Base-by-base conservation (phyloP, 2,113 vertebrate genomes). In the Dipodomys spectabilis region DNA sequence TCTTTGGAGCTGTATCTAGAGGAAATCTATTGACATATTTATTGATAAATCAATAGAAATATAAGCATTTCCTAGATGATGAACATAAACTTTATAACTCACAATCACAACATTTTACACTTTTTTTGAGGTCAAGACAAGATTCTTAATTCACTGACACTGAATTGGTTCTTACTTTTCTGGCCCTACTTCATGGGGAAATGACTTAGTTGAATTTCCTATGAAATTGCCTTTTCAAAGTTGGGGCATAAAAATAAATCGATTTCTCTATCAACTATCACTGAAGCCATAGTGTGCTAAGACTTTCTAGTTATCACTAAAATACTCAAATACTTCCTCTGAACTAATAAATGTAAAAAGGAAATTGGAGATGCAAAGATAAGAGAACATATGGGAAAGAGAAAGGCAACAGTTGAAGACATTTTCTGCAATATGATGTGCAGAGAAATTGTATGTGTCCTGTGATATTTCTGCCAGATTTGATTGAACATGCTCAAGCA, bases 401-500 rank as follows among this genome's bases (percentile, higher is more conserved):
- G 23, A 74, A 20, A 35, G 19, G 32, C 44, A 11, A 62, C 57
- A 79, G 32, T 2, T 5, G 18, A 72, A 35, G 3, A 44, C 27
- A 23, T 12, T 88, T 93, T 86, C 27, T 64, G 1, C n/a, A 74
- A 9, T 39, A 2, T 28, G 8, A 35, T 7, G 0, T 20, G 1
- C 19, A 78, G 7, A 79, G 30, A 82, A 62, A 65, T 45, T 92
- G 2, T 30, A 6, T 73, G 7, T 84, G 12, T 53, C 64, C n/a
- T 77, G n/a, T 72, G 25, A 9, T 15, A 62, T 64, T 92, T 88
- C 57, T 84, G 49, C 77, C 45, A 92, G 9, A 83, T 83, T 72
- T 88, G n/a, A 86, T 81, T 62, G 44, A 90, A 77, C 1, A 89
- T 87, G 25, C 6, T 60, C 45, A 88, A 79, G 82, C 32, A 86